Evolutionary conservation across 2,888 invertebrate genomes (phyloP).

Genomic region (Limnephilus marmoratus): DNA sequence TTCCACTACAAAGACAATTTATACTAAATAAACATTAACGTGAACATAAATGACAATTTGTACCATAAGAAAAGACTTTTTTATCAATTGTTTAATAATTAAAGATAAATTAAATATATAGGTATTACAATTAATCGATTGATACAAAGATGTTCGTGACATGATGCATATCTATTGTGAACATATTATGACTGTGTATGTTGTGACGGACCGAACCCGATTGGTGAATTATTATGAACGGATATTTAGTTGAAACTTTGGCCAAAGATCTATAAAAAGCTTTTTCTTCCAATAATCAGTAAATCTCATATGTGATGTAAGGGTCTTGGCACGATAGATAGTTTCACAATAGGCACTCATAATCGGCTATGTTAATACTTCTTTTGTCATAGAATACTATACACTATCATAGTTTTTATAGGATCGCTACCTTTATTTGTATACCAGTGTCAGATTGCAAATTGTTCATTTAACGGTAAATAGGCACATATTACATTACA

Average conservation of each 20-base stretch:
- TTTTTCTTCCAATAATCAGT: slow-evolving; percentile 61
- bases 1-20: slow-evolving; percentile 57
- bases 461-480: background rate
- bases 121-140: slow-evolving; percentile 66
- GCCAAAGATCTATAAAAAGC: slow-evolving; percentile 63
- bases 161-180: slow-evolving; percentile 67
- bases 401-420: slow-evolving; percentile 41
- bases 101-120: slow-evolving; percentile 59
- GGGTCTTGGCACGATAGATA: slow-evolving; percentile 55
- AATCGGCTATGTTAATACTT: slow-evolving; percentile 51
- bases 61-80: slow-evolving; percentile 67
- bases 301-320: slow-evolving; percentile 55
- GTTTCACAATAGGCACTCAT: slow-evolving; percentile 53
- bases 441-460: background rate
- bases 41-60: slow-evolving; percentile 61
- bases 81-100: slow-evolving; percentile 62
- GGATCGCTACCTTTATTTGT: background rate
- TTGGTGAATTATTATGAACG: slow-evolving; percentile 52
- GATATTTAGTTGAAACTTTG: slow-evolving; percentile 59
- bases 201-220: slow-evolving; percentile 62
- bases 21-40: slow-evolving; percentile 68
- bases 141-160: slow-evolving; percentile 66
- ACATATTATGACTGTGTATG: slow-evolving; percentile 61
- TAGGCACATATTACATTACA: background rate
- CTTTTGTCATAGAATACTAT: slow-evolving; percentile 53